Percentiles rank a stretch among this genome's conserved stretches.
phyloP scores from a whole-genome alignment of 1,140 invertebrate genomes.

The Carcinoscorpius rotundicauda region DNA sequence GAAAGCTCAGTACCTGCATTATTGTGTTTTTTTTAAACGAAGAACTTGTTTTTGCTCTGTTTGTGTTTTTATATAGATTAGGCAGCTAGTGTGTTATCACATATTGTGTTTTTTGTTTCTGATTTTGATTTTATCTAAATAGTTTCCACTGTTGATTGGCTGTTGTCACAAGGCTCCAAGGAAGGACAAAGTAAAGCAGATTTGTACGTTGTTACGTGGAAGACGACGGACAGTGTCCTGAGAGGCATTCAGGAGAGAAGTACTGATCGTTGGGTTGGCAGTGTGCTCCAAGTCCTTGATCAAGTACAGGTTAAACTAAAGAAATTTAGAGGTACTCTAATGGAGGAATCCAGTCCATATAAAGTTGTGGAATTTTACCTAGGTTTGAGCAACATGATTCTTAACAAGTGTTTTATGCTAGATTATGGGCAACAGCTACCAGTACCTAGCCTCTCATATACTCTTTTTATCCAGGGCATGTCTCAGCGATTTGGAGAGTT shows the following conservation, averaged over 20 bases:
- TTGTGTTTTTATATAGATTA: too few species aligned
- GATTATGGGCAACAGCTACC: slow-evolving; percentile 19
- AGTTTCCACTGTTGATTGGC: slow-evolving; percentile 20
- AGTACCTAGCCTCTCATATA: slow-evolving; percentile 18
- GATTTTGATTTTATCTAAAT: background rate
- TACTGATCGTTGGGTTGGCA: slow-evolving; percentile 12
- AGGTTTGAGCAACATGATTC: slow-evolving; percentile 14
- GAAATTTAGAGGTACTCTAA: slow-evolving; percentile 13
- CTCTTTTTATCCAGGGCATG: slow-evolving; percentile 18
- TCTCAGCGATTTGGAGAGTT: slow-evolving; percentile 19
- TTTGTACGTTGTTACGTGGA: slow-evolving; percentile 15
- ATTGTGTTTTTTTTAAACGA: too few species aligned
- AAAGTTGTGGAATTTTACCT: slow-evolving; percentile 17
- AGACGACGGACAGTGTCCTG: slow-evolving; percentile 17
- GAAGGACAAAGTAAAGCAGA: slow-evolving; percentile 14
- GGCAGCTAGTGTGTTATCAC: too few species aligned
- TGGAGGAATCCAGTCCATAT: slow-evolving; percentile 15
- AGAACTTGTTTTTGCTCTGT: too few species aligned
- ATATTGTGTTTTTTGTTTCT: too few species aligned
- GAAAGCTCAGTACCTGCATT: too few species aligned
- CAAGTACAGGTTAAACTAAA: slow-evolving; percentile 13
- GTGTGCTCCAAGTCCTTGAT: slow-evolving; percentile 14
- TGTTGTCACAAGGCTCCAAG: slow-evolving; percentile 13
- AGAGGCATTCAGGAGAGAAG: slow-evolving; percentile 13
- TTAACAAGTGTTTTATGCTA: slow-evolving; percentile 16